phyloP scores from a whole-genome alignment of 2,113 vertebrate genomes.

The Collichthys lucidus region DNA sequence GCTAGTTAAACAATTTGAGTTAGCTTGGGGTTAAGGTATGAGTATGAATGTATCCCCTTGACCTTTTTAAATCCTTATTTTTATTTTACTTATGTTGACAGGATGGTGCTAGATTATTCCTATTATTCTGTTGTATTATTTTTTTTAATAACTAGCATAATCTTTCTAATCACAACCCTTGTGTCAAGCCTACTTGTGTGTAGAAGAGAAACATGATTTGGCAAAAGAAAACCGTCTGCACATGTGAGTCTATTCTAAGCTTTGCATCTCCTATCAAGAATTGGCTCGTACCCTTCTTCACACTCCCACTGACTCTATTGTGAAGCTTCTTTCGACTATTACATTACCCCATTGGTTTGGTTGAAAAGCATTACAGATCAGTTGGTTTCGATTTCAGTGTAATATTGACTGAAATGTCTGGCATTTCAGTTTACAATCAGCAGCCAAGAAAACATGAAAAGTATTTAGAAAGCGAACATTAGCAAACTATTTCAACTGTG shows the following conservation, averaged over 20 bases:
- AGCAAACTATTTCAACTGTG: constrained; percentile 16
- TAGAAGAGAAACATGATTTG: constrained; percentile 31
- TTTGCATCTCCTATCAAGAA: constrained; percentile 52
- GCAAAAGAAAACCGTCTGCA: constrained; percentile 33
- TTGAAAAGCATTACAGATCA: constrained; percentile 42
- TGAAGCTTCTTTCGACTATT: constrained; percentile 62
- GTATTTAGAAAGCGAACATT: neutral
- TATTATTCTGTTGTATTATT: neutral
- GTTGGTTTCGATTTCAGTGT: constrained; percentile 28
- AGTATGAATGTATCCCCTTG: neutral
- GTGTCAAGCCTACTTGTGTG: constrained; percentile 4
- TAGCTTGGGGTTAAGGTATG: no score
- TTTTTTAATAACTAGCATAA: neutral
- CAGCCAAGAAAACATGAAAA: constrained; percentile 27
- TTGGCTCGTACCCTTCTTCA: constrained; percentile 56
- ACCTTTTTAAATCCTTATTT: neutral
- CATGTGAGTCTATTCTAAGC: constrained; percentile 64
- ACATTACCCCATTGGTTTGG: constrained; percentile 43
- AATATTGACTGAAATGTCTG: constrained; percentile 14
- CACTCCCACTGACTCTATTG: constrained; percentile 64
- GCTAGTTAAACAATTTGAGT: neutral
- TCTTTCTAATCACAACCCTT: neutral
- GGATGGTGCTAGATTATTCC: neutral
- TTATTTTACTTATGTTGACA: neutral
- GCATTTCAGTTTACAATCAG: constrained; percentile 22